Percentiles rank a stretch among this genome's conserved stretches.
Conservation (phyloP, 2,113 vertebrate species). For the Pangasianodon gigas region DNA sequence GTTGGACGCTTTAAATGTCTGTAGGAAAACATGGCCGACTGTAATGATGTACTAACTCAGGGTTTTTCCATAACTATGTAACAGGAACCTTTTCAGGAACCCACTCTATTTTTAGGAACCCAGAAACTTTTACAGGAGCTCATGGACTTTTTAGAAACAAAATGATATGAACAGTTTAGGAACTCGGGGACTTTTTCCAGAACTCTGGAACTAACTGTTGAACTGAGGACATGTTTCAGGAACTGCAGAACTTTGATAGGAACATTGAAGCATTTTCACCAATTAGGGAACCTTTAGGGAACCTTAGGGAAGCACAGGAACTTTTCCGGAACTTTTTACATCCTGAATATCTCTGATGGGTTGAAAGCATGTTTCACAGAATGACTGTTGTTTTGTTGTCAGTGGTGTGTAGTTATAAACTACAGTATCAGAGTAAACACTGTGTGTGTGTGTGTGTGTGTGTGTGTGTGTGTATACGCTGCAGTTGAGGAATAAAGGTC, state of each 20-base stretch:
- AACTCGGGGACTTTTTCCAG: background rate
- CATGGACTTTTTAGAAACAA: too few relatives aligned
- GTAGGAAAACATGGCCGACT: too few relatives aligned
- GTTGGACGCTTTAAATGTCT: too few relatives aligned
- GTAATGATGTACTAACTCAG: too few relatives aligned
- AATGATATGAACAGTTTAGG: background rate
- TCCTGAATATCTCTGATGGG: background rate
- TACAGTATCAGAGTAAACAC: background rate
- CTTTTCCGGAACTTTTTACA: background rate
- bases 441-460: slow-evolving; percentile 34
- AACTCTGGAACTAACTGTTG: background rate
- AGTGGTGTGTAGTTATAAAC: background rate
- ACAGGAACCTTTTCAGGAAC: too few relatives aligned
- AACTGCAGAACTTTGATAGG: background rate
- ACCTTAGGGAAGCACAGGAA: background rate
- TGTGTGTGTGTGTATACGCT: slow-evolving; percentile 26
- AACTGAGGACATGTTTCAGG: background rate
- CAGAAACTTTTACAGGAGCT: too few relatives aligned
- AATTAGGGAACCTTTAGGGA: background rate
- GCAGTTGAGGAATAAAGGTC: slow-evolving; percentile 90
- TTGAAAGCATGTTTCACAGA: background rate
- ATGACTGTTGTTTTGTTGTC: background rate
- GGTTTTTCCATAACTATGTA: too few relatives aligned
- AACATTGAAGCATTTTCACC: background rate
- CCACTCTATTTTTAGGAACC: too few relatives aligned